phyloP scores from a whole-genome alignment of 2,888 invertebrate genomes.

The Leptarthrus brevirostris region DNA sequence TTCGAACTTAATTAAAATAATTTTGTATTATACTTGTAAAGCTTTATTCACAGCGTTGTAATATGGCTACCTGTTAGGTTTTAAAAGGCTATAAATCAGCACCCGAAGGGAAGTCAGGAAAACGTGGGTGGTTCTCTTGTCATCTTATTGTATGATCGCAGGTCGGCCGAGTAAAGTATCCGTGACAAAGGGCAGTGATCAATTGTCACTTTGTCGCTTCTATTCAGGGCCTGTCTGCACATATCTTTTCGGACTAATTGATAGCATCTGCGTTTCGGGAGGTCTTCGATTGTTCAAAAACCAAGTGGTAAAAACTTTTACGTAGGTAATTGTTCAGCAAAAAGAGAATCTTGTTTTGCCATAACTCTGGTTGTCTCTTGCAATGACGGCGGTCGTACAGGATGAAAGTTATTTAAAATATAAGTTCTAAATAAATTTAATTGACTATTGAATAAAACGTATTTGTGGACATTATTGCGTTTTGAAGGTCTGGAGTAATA shows the following conservation, averaged over 20 bases:
- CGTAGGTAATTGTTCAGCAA: constrained; percentile 14
- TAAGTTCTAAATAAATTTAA: no score
- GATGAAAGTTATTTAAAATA: no score
- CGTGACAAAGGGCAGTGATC: constrained; percentile 31
- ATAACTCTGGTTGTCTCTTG: neutral
- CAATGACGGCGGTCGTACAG: constrained; percentile 21
- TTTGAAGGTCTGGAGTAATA: no score
- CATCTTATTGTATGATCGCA: neutral
- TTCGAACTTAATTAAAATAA: constrained; percentile 19
- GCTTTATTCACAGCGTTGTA: neutral
- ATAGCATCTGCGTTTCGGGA: constrained; percentile 53
- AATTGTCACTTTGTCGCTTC: constrained; percentile 58
- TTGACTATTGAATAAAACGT: no score
- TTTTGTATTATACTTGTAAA: neutral
- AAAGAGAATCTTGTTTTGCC: constrained; percentile 1
- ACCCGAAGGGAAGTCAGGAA: neutral
- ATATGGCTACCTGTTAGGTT: no score
- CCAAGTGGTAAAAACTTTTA: constrained; percentile 12
- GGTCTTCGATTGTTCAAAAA: constrained; percentile 55
- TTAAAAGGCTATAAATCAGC: constrained; percentile 17
- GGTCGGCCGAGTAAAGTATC: constrained; percentile 17
- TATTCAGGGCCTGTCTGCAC: constrained; percentile 58
- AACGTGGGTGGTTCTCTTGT: constrained; percentile 36
- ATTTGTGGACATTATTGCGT: no score
- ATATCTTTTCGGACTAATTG: constrained; percentile 54